These are phyloP conservation scores for Didymodactylos carnosus DNA, from an alignment of 2,888 invertebrate species.

Conservation along the genomic window DNA sequence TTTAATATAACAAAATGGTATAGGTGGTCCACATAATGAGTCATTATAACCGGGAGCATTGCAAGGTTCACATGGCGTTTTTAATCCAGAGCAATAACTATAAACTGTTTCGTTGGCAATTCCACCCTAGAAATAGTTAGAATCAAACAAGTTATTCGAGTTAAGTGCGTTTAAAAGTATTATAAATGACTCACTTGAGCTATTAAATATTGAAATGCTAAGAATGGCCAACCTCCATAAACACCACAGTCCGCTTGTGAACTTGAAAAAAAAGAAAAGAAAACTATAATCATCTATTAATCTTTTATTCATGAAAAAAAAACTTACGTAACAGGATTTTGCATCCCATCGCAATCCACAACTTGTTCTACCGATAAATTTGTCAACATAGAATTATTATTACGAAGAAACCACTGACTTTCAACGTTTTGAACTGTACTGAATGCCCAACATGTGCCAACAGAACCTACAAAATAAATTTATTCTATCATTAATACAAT, in stretches of 20 bases:
- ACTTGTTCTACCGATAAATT: constrained; percentile 25
- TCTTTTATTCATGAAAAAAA: too few species aligned
- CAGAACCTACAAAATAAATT: constrained; percentile 18
- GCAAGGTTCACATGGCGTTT: constrained; percentile 21
- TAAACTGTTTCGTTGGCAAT: constrained; percentile 22
- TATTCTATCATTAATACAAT: background rate
- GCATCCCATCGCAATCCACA: constrained; percentile 23
- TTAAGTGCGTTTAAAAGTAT: too few species aligned
- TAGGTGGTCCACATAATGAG: constrained; percentile 23
- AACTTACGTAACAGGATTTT: constrained; percentile 18
- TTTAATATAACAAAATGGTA: constrained; percentile 23
- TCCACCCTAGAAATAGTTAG: constrained; percentile 21
- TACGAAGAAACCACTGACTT: constrained; percentile 22
- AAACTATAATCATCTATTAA: too few species aligned
- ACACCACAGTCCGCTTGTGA: constrained; percentile 24
- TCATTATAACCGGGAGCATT: constrained; percentile 23
- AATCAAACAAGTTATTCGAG: too few species aligned
- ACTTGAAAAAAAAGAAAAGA: too few species aligned
- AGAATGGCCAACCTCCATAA: constrained; percentile 27
- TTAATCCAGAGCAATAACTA: constrained; percentile 21
- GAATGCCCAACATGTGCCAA: constrained; percentile 27
- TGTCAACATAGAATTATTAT: constrained; percentile 21
- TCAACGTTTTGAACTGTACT: constrained; percentile 21
- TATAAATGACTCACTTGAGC: constrained; percentile 19
- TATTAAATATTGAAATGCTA: constrained; percentile 24